Conservation (phyloP, 2,797 vertebrate genomes). For the Australoheros facetus region DNA sequence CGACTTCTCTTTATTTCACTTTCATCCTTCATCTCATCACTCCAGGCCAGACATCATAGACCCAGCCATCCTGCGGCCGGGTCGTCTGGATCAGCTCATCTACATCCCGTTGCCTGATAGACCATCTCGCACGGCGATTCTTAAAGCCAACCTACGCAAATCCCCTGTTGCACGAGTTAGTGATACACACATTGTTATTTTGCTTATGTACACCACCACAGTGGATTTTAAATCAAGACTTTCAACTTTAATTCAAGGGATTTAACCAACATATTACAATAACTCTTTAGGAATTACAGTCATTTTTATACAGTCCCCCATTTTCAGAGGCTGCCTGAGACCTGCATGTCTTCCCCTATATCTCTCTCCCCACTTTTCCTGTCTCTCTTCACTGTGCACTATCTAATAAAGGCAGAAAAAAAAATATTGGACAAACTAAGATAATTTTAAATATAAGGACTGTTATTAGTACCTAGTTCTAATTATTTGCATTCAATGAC, state of each 20-base stretch:
- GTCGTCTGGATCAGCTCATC: slow-evolving; percentile 93
- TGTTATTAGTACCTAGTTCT: neutral
- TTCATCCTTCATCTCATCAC: neutral
- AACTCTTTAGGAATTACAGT: neutral
- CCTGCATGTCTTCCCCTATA: no score
- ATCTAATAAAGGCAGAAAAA: no score
- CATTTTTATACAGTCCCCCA: neutral
- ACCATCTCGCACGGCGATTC: slow-evolving; percentile 76
- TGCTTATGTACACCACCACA: neutral
- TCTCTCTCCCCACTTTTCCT: no score
- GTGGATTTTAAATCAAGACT: neutral
- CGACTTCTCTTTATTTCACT: neutral
- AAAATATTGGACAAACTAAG: neutral
- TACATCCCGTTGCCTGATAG: slow-evolving; percentile 94
- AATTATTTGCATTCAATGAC: neutral
- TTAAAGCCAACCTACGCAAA: slow-evolving; percentile 94
- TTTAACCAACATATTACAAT: neutral
- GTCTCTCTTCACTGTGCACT: no score
- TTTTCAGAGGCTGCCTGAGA: neutral
- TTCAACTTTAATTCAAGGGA: neutral
- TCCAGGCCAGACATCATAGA: slow-evolving; percentile 93
- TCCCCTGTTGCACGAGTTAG: slow-evolving; percentile 63
- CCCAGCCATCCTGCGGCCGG: slow-evolving; percentile 92
- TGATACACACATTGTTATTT: neutral
- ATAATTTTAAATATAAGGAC: neutral